These are phyloP conservation scores for Notothenia coriiceps DNA, from an alignment of 2,113 vertebrate species.

Conservation along the genomic window DNA sequence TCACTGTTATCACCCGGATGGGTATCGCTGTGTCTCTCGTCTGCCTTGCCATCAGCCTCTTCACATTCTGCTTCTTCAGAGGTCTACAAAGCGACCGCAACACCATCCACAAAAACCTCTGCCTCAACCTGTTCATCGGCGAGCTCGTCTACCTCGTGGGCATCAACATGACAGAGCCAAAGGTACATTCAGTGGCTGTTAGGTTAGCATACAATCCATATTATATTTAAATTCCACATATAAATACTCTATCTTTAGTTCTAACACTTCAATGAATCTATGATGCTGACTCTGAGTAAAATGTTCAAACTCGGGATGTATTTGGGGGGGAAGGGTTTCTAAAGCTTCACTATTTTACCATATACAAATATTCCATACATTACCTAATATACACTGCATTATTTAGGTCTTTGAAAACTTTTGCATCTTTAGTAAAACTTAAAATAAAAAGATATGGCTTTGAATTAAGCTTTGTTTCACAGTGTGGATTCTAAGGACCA, in stretches of 20 bases:
- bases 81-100: slow-evolving; percentile 97
- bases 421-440: slow-evolving; percentile 4
- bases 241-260: slow-evolving; percentile 1
- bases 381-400: slow-evolving; percentile 9
- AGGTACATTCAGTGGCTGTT: slow-evolving; percentile 81
- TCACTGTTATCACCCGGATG: slow-evolving; percentile 95
- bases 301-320: slow-evolving; percentile 8
- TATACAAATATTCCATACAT: slow-evolving; percentile 5
- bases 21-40: slow-evolving; percentile 97
- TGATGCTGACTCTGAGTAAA: not conserved
- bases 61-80: slow-evolving; percentile 99
- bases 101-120: slow-evolving; percentile 99
- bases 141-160: slow-evolving; percentile 98
- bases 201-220: not conserved
- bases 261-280: not conserved
- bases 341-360: slow-evolving; percentile 11
- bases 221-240: slow-evolving; percentile 6
- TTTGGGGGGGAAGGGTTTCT: not conserved
- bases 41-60: slow-evolving; percentile 97
- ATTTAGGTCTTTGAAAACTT: slow-evolving; percentile 8
- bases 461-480: not conserved
- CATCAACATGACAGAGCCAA: slow-evolving; percentile 96
- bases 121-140: slow-evolving; percentile 97
- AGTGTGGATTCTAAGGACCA: not conserved
- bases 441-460: not conserved